Base-by-base conservation (phyloP, 2,888 invertebrate genomes). In the Hypsopygia costalis region DNA sequence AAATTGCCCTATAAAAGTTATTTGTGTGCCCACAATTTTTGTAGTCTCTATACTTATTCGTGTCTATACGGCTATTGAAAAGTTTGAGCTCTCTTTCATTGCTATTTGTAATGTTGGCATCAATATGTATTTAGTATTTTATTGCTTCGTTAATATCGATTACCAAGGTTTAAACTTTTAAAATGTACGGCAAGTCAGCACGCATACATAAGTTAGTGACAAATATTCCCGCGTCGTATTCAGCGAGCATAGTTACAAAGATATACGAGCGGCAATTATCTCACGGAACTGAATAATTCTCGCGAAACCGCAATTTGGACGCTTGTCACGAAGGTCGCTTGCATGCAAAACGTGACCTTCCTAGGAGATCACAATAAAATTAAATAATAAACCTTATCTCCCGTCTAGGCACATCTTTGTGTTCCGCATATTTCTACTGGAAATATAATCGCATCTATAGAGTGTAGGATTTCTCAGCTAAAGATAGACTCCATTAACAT, bases 1-100 rank as follows among this genome's bases (percentile, higher is more conserved):
- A 68, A 81, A 81, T 77, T 69, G 76, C 78, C 69, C 76, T 67
- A 81, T 83, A 80, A 82, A 82, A 78, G 76, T 73, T 79, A 83
- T 81, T 81, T 81, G 79, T 77, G 72, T 60, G 56, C 49, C 52
- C 60, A 52, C 60, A 55, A 65, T 69, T 65, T 64, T 69, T 58
- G 68, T 60, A 64, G 55, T 65, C 60, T 52, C 53, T 53, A 50
- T 49, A 48, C 43, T 33, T 39, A 25, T 33, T 22, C 32, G 12
- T 12, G 11, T 25, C 38, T 21, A 28, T 31, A 32, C 33, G 28
- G 27, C 22, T 28, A 25, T 33, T 25, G 2, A 11, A 6, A 11
- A 31, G 25, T 22, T 8, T 12, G 3, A 1, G 25, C n/a, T 25
- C 7, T 1, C 6, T 1, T 25, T 25, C 25, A 8, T 25, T 7